Evolutionary conservation across 1,140 invertebrate species (phyloP).

Genomic region (Microvelia longipes): DNA sequence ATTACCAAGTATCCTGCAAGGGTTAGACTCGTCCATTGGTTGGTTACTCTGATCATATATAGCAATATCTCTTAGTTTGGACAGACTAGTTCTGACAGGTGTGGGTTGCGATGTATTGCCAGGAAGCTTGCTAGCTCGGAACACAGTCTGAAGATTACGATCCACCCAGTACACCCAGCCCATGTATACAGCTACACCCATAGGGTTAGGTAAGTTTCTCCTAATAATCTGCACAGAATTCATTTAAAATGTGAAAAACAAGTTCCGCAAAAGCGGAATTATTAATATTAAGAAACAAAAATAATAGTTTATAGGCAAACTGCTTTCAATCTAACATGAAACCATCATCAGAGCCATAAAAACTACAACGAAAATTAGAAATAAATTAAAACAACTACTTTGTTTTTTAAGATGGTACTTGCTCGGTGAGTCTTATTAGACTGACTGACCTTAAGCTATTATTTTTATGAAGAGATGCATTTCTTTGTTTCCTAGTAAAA

Average conservation of each 20-base stretch:
- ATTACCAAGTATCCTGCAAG: constrained; percentile 43
- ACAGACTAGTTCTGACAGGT: constrained; percentile 59
- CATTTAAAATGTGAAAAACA: neutral
- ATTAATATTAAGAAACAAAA: neutral
- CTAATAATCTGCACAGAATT: constrained; percentile 47
- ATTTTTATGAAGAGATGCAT: too few species aligned
- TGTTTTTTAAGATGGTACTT: too few species aligned
- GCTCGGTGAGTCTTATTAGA: too few species aligned
- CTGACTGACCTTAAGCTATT: too few species aligned
- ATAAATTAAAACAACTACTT: too few species aligned
- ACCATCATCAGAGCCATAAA: too few species aligned
- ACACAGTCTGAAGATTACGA: constrained; percentile 75
- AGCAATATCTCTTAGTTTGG: constrained; percentile 70
- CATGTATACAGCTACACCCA: constrained; percentile 76
- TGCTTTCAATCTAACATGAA: too few species aligned
- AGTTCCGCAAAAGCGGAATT: neutral
- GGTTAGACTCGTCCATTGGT: constrained; percentile 60
- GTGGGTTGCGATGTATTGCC: constrained; percentile 45
- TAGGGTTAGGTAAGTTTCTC: constrained; percentile 81
- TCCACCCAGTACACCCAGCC: constrained; percentile 91
- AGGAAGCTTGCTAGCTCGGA: constrained; percentile 62
- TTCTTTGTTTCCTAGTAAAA: too few species aligned
- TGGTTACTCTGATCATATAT: constrained; percentile 81
- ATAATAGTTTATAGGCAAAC: too few species aligned
- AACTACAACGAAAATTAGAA: too few species aligned